phyloP scores from a whole-genome alignment of 2,888 invertebrate species.

The Ectemnius continuus region DNA sequence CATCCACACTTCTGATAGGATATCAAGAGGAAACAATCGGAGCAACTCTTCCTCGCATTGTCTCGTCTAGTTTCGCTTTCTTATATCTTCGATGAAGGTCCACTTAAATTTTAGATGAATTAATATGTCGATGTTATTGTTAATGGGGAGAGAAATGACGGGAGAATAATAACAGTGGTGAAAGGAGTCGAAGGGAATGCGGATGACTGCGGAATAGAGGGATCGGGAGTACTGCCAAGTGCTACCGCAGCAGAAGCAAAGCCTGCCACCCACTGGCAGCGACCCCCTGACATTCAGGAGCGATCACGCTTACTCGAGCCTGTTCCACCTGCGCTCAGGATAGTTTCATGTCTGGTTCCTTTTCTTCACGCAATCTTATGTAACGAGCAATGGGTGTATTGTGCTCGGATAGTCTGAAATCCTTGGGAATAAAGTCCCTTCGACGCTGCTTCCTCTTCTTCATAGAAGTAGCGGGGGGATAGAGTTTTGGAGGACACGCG shows the following conservation, averaged over 20 bases:
- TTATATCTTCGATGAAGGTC: neutral
- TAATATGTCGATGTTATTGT: neutral
- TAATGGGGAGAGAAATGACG: neutral
- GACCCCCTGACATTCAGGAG: constrained; percentile 37
- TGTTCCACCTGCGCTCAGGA: too few relatives aligned
- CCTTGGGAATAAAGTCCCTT: too few relatives aligned
- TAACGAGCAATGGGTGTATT: too few relatives aligned
- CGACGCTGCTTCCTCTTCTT: too few relatives aligned
- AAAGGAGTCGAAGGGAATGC: constrained; percentile 38
- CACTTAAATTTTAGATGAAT: neutral
- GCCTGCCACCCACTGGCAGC: constrained; percentile 19
- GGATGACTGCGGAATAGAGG: constrained; percentile 51
- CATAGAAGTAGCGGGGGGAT: too few relatives aligned
- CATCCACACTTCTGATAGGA: neutral
- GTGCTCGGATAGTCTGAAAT: too few relatives aligned
- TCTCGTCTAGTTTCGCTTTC: neutral
- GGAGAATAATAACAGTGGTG: constrained; percentile 35
- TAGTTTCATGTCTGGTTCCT: too few relatives aligned
- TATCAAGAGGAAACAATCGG: neutral
- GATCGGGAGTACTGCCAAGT: constrained; percentile 53
- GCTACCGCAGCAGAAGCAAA: constrained; percentile 15
- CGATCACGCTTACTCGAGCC: neutral
- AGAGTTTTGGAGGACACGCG: too few relatives aligned
- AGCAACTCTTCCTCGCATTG: neutral
- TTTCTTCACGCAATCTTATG: too few relatives aligned